These are phyloP conservation scores for Sebastes kiyomatsui DNA, from an alignment of 2,797 vertebrate species.

Conservation along the genomic window DNA sequence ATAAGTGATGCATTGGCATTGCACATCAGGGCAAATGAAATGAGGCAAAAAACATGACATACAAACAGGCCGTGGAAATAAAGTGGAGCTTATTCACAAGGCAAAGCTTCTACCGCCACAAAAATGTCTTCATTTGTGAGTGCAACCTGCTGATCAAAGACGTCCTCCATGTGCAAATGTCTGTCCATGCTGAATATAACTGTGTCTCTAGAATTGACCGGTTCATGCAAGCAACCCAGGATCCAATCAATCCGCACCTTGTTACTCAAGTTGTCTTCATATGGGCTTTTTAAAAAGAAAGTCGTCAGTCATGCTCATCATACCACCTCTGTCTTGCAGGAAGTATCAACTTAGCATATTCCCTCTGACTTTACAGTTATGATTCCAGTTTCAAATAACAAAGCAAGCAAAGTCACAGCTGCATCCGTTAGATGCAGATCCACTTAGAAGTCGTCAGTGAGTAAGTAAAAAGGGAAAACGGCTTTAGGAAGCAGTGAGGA, in stretches of 20 bases:
- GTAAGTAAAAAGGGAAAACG: slow-evolving; percentile 12
- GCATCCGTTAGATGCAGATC: slow-evolving; percentile 45
- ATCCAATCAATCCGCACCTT: slow-evolving; percentile 1
- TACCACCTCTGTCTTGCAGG: slow-evolving; percentile 15
- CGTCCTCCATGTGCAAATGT: slow-evolving; percentile 44
- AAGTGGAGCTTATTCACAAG: slow-evolving; percentile 62
- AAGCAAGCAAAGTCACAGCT: slow-evolving; percentile 50
- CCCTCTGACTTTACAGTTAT: slow-evolving; percentile 27
- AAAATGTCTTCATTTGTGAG: slow-evolving; percentile 20
- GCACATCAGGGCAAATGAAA: slow-evolving; percentile 63
- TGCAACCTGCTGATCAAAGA: slow-evolving; percentile 28
- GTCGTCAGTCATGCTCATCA: slow-evolving; percentile 5
- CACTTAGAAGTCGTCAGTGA: slow-evolving; percentile 32
- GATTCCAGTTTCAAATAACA: slow-evolving; percentile 67
- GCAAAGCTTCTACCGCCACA: slow-evolving; percentile 43
- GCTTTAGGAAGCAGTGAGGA: slow-evolving; percentile 33
- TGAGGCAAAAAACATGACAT: slow-evolving; percentile 48
- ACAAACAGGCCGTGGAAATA: slow-evolving; percentile 54
- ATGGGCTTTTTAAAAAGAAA: slow-evolving; percentile 1
- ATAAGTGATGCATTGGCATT: slow-evolving; percentile 62
- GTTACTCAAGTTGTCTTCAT: slow-evolving; percentile 5
- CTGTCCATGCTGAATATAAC: slow-evolving; percentile 44
- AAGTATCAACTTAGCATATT: slow-evolving; percentile 16
- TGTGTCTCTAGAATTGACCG: slow-evolving; percentile 11
- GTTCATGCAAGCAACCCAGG: slow-evolving; percentile 43